A percentile compares a stretch with the other conserved stretches of the same genome.
Evolutionary conservation across 2,888 invertebrate genomes (phyloP).

Genomic region (Marronus borbonicus): DNA sequence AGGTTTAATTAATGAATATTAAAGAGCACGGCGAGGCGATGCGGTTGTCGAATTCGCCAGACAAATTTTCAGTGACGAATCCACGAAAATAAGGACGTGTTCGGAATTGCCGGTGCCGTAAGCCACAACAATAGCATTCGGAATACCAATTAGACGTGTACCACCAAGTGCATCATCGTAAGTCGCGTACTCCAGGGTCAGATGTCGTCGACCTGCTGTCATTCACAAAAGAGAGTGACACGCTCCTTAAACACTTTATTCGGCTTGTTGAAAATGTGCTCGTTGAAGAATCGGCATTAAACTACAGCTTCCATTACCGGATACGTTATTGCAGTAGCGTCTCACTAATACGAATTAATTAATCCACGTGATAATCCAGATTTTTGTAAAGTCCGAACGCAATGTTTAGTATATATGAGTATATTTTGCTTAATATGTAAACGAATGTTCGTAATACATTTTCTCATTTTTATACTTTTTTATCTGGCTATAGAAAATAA

Average conservation of each 20-base stretch:
- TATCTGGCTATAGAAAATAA: too few species aligned
- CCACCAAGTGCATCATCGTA: slow-evolving; percentile 34
- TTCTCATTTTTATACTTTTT: too few species aligned
- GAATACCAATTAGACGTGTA: slow-evolving; percentile 32
- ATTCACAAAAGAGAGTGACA: slow-evolving; percentile 34
- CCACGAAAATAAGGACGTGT: slow-evolving; percentile 31
- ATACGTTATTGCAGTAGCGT: background rate
- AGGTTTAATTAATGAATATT: slow-evolving; percentile 29
- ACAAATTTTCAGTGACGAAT: slow-evolving; percentile 30
- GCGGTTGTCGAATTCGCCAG: slow-evolving; percentile 16
- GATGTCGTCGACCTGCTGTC: slow-evolving; percentile 45
- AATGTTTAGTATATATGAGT: too few species aligned
- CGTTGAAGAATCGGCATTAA: slow-evolving; percentile 9
- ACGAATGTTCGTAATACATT: too few species aligned
- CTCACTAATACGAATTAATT: background rate
- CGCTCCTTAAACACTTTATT: slow-evolving; percentile 45
- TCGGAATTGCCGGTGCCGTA: background rate
- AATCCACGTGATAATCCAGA: too few species aligned
- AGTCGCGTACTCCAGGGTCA: slow-evolving; percentile 40
- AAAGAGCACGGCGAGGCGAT: background rate
- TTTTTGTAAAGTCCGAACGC: too few species aligned
- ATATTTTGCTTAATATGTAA: too few species aligned
- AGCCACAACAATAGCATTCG: slow-evolving; percentile 28
- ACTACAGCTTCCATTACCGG: background rate
- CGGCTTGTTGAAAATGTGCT: slow-evolving; percentile 46